phyloP scores from a whole-genome alignment of 2,113 vertebrate species.

The Gasterosteus aculeatus region DNA sequence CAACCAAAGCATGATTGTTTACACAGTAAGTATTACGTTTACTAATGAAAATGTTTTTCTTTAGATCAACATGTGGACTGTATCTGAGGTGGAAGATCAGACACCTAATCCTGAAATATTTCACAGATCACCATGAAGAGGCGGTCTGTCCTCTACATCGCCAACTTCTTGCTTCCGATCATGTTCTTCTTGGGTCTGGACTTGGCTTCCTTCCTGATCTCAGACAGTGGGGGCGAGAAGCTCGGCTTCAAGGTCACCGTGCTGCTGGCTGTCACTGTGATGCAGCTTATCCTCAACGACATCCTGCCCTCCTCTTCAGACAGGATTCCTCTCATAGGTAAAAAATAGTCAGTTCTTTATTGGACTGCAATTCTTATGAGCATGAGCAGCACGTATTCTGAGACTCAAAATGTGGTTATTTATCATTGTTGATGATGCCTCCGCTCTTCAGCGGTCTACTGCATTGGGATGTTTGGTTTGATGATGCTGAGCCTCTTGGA shows the following conservation, averaged over 20 bases:
- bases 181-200: conserved; percentile 82
- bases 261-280: conserved; percentile 75
- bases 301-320: conserved; percentile 74
- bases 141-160: conserved; percentile 76
- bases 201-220: conserved; percentile 80
- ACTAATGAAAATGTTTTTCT: neutral
- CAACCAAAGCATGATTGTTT: conserved; percentile 48
- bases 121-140: conserved; percentile 81
- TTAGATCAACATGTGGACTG: no score
- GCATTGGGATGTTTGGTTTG: conserved; percentile 77
- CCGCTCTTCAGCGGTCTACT: conserved; percentile 49
- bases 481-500: conserved; percentile 83
- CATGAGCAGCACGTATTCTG: neutral
- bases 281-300: conserved; percentile 79
- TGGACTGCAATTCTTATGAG: neutral
- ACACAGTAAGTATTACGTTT: conserved; percentile 43
- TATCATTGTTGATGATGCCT: neutral
- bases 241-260: conserved; percentile 77
- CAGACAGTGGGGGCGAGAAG: conserved; percentile 80
- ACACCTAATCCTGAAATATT: neutral
- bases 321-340: conserved; percentile 76
- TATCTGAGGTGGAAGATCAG: no score
- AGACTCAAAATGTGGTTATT: neutral
- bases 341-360: neutral
- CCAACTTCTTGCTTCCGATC: conserved; percentile 82